phyloP scores from a whole-genome alignment of 1,140 invertebrate species.

The Galleria mellonella region DNA sequence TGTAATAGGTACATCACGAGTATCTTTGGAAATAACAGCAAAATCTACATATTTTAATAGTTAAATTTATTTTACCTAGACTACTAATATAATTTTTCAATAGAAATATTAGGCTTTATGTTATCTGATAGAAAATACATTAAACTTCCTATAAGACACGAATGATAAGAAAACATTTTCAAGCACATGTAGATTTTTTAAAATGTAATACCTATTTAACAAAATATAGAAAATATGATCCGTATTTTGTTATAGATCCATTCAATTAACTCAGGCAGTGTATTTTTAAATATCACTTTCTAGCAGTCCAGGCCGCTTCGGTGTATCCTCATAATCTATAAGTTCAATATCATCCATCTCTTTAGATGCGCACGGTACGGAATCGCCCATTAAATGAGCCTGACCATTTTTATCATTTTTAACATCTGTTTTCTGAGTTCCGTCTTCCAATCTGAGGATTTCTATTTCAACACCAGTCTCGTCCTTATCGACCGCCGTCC shows the following conservation, averaged over 20 bases:
- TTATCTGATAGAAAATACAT: conserved; percentile 6
- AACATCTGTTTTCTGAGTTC: conserved; percentile 7
- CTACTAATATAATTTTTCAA: conserved; percentile 3
- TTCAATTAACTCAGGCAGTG: background rate
- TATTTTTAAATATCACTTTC: conserved; percentile 58
- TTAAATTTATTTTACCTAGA: background rate
- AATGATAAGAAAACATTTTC: conserved; percentile 1
- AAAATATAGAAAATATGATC: conserved; percentile 3
- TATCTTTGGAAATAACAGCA: conserved; percentile 5
- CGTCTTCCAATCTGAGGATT: conserved; percentile 45
- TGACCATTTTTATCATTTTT: conserved; percentile 26
- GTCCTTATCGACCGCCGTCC: conserved; percentile 70
- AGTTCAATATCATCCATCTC: conserved; percentile 52
- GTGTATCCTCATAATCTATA: conserved; percentile 39
- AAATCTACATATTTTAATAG: conserved; percentile 2
- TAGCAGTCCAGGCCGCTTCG: conserved; percentile 46
- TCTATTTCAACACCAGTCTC: conserved; percentile 56
- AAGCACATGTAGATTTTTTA: conserved; percentile 1
- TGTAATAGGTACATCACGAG: background rate
- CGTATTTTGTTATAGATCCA: background rate
- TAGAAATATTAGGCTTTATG: conserved; percentile 8
- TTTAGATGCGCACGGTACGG: conserved; percentile 21
- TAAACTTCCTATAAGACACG: background rate
- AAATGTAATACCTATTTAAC: conserved; percentile 2
- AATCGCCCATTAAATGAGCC: conserved; percentile 29